Base-by-base conservation (phyloP, 1,140 invertebrate species). In the Himalopsyche phryganea region DNA sequence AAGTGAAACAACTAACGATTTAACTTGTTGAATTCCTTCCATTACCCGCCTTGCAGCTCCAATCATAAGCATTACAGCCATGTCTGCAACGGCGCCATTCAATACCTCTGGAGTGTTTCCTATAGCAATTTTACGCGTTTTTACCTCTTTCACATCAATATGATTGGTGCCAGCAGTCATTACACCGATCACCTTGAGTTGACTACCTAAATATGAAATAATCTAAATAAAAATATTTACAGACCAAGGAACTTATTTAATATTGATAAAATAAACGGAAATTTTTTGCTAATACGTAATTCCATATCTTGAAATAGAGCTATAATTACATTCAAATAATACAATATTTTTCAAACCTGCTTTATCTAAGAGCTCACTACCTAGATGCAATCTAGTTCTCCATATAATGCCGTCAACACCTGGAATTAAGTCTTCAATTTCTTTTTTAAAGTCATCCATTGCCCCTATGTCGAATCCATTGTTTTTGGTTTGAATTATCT, bases 131-230 rank as follows among this genome's bases (percentile, higher is more conserved):
- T 82, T 79, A 5, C 86, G 77, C 19, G 69, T 72, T 71, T 85
- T 85, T 4, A 90, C 72, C 69, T 83, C 86, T 0, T 73, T 67
- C 0, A 87, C 50, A 62, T 90, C 84, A 18, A 90, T 81, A 63
- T 89, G 86, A 66, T 91, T 87, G 55, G 84, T 79, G 10, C 94
- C 94, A 11, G 92, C 92, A 0, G 89, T 88, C 87, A 94, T 92
- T 0, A 94, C 94, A 1, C 85, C 84, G 3, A 98, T 80, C 0
- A 92, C 87, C 77, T 92, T 92, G 35, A 98, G 69, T 60, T 87
- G 81, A 2, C 82, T 69, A 36, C 91, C 92, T 80, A 60, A n/a
- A n/a, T n/a, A n/a, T n/a, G n/a, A n/a, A n/a, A n/a, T n/a, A n/a
- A n/a, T n/a, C n/a, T n/a, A n/a, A n/a, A n/a, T n/a, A n/a, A n/a